Base-by-base conservation (phyloP, 2,113 vertebrate genomes). In the Apeltes quadracus region DNA sequence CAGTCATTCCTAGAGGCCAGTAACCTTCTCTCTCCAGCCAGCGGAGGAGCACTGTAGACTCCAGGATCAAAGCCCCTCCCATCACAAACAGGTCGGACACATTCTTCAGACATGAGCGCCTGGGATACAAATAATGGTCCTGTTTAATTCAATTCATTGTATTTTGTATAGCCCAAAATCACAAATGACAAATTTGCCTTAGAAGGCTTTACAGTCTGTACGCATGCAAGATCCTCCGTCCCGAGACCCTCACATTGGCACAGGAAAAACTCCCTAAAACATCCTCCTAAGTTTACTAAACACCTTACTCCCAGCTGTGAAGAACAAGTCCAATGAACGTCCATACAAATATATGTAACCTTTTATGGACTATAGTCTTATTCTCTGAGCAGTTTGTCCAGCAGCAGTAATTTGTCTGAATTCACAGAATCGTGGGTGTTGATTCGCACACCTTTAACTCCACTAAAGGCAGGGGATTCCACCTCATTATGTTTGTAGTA, bases 61-160 rank as follows among this genome's bases (percentile, higher is more conserved):
- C 98, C 81, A 99, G 91, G 82, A 99, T 95, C 85, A 99, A 91
- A 77, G 98, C 97, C 67, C 95, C 97, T 79, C 97, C 97, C 98
- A 99, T 99, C 86, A 99, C 97, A 91, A 99, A 98, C 61, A 99
- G 93, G 90, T 99, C 98, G 1, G 98, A 98, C 39, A 99, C 97
- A 51, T 98, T 99, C 93, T 96, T 96, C 79, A 99, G 92, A 92
- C 97, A 92, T 85, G 98, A 99, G 38, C 98, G 92, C 84, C 98
- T 99, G 82, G 65, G 81, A 68, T 1, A 77, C 76, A 84, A 75
- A 15, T 83, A 36, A 69, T 41, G 62, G 18, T 20, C 16, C 12
- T n/a, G n/a, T n/a, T n/a, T n/a, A n/a, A n/a, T n/a, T n/a, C n/a
- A n/a, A n/a, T n/a, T n/a, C n/a, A n/a, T n/a, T n/a, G n/a, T n/a